Evolutionary conservation across 53 echinoderm and acorn worm genomes (phyloP), one percentile per base, ranked within the genome.

Genomic region (Henricia sp.): DNA sequence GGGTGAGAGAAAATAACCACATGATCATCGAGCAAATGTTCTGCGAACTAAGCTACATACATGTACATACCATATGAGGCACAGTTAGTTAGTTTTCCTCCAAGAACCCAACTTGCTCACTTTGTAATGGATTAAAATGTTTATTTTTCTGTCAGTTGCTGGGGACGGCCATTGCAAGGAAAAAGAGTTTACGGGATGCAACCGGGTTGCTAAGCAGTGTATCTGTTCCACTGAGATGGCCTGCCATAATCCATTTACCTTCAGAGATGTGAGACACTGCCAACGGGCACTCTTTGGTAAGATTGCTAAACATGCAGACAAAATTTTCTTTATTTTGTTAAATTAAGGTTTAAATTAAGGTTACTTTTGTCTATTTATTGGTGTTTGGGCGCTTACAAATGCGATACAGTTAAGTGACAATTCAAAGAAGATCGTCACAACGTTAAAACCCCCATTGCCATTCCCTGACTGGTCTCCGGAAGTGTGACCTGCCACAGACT

Each of bases 201-300:
- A 89, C 35, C 57, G 82, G 26, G 84, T 82, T 25, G 91, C 75
- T 25, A 88, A 91, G 65, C 89, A 88, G 64, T 94, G 94, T 37
- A 43, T 83, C 1, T 94, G 94, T 30, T 77, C 68, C n/a, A 82
- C 88, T 39, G 34, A 40, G 37, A 85, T 37, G 50, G 94, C 70
- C 33, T 94, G 94, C 80, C 66, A 86, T 34, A 86, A 89, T 35
- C 91, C 94, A 13, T 94, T 58, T 19, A 27, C 58, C 76, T 76
- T 24, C 29, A 55, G 76, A 40, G 59, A 58, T 28, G 56, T 39
- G 26, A 76, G 39, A 33, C 76, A 59, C 6, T 76, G 76, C 58
- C 76, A 57, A 38, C 58, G 76, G 27, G 76, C 76, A 27, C 76
- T 76, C 19, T 76, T 56, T 58, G 56, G 76, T 76, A 58, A 76